A percentile compares a stretch with the other conserved stretches of the same genome.
Conservation (phyloP, 2,113 vertebrate species). For the Azemiops feae region DNA sequence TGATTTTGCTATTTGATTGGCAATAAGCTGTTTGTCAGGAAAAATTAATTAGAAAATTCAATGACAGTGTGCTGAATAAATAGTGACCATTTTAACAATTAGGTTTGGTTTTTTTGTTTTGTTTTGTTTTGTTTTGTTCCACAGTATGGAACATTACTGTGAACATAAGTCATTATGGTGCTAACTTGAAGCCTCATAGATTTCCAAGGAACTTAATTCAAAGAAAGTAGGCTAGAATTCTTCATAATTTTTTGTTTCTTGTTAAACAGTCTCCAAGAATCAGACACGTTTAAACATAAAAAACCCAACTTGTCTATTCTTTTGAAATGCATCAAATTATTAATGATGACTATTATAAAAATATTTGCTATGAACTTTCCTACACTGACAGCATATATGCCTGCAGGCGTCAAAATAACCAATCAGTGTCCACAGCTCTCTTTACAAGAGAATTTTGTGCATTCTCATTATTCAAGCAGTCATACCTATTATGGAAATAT, state of each 20-base stretch:
- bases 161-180: background rate
- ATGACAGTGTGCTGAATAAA: background rate
- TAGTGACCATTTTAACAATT: background rate
- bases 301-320: background rate
- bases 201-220: background rate
- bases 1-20: background rate
- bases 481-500: background rate
- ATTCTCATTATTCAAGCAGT: background rate
- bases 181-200: background rate
- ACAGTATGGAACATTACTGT: background rate
- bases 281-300: background rate
- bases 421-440: background rate
- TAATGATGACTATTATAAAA: background rate
- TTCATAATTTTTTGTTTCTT: background rate
- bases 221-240: background rate
- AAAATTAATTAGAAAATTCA: background rate
- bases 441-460: background rate
- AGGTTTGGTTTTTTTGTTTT: background rate
- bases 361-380: background rate
- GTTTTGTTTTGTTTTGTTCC: background rate
- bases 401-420: background rate
- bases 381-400: background rate
- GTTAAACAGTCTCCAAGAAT: background rate
- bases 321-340: background rate
- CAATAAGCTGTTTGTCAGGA: background rate